phyloP scores from a whole-genome alignment of 2,113 vertebrate species.

The Tyrannus savana region DNA sequence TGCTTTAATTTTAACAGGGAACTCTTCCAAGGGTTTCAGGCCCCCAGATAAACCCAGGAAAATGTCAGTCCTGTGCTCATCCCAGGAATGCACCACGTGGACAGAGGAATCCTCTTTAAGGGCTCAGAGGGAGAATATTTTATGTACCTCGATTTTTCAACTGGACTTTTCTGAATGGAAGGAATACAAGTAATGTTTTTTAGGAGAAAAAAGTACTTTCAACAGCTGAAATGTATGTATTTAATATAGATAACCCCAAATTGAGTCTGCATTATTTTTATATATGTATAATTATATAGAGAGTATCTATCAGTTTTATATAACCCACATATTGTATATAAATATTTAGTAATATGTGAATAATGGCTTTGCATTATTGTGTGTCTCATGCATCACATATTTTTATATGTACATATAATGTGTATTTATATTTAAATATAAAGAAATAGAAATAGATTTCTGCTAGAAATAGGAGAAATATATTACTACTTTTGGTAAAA shows the following conservation, averaged over 20 bases:
- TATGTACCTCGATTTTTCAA: rapidly evolving
- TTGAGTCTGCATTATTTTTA: not conserved
- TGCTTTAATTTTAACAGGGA: not conserved
- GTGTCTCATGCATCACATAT: not conserved
- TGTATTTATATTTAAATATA: not conserved
- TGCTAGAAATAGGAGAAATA: not conserved
- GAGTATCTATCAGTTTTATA: not conserved
- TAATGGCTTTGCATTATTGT: not conserved
- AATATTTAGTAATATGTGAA: not conserved
- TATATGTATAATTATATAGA: not conserved
- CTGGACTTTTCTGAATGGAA: not conserved
- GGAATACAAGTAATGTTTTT: not conserved
- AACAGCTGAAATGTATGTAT: not conserved
- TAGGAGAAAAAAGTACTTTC: not conserved
- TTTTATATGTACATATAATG: not conserved
- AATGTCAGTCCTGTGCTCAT: rapidly evolving
- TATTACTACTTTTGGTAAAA: not conserved
- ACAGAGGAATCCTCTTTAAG: not conserved
- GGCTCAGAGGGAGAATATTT: not conserved
- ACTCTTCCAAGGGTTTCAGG: not conserved
- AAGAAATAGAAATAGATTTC: not conserved
- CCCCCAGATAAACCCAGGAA: not conserved
- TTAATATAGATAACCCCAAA: not conserved
- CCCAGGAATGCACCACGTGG: rapidly evolving
- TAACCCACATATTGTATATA: not conserved